Conservation (phyloP, 2,888 invertebrate genomes). For the Apoda limacodes region DNA sequence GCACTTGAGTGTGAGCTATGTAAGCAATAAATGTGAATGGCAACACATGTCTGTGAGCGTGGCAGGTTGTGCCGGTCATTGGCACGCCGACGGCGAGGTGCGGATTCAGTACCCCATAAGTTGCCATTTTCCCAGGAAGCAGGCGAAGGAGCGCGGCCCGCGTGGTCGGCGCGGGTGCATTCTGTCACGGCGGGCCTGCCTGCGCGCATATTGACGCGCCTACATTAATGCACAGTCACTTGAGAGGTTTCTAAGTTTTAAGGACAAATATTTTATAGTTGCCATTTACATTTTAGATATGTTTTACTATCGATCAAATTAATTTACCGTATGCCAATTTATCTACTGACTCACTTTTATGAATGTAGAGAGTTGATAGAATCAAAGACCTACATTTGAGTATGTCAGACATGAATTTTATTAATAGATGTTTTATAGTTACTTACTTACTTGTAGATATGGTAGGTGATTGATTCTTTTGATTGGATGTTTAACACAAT, state of each 20-base stretch:
- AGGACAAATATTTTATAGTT: conserved; percentile 37
- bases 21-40: conserved; percentile 53
- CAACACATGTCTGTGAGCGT: conserved; percentile 46
- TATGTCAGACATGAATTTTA: no score
- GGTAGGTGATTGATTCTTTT: no score
- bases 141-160: conserved; percentile 29
- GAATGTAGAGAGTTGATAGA: no score
- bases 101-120: conserved; percentile 65
- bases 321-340: conserved; percentile 26
- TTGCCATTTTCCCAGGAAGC: conserved; percentile 67
- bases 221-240: conserved; percentile 56
- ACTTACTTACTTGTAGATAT: no score
- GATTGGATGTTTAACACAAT: no score
- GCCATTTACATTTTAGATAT: conserved; percentile 31
- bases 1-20: conserved; percentile 36
- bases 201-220: conserved; percentile 57
- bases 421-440: no score
- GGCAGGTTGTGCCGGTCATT: conserved; percentile 53
- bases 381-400: no score
- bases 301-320: conserved; percentile 27
- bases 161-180: conserved; percentile 42
- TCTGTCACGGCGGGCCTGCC: conserved; percentile 57
- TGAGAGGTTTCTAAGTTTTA: conserved; percentile 36
- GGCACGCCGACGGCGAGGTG: conserved; percentile 56
- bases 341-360: conserved; percentile 24